Evolutionary conservation across 2,888 invertebrate species (phyloP).

Genomic region (Lysandra bellargus): DNA sequence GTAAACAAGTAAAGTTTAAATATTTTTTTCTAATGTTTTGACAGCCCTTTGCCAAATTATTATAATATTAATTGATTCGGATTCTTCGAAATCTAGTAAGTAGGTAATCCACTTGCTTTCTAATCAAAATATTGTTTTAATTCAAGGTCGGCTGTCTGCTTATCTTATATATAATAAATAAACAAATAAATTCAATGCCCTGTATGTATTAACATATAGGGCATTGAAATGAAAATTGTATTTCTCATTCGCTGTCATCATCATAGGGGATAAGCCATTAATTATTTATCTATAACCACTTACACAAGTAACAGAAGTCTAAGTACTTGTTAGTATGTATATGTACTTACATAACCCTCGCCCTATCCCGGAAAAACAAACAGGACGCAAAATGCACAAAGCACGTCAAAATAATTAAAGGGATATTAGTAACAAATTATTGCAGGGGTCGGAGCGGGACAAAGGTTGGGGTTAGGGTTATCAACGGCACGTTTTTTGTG

Average conservation of each 20-base stretch:
- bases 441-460: constrained; percentile 65
- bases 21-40: background rate
- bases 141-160: background rate
- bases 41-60: background rate
- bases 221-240: no score
- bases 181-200: no score
- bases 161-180: no score
- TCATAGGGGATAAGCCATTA: no score
- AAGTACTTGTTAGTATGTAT: background rate
- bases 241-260: no score
- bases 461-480: constrained; percentile 45
- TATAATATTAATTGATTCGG: no score
- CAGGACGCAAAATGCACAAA: constrained; percentile 35
- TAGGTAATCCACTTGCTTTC: no score
- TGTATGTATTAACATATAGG: no score
- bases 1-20: no score
- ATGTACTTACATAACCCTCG: background rate
- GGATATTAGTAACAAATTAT: constrained; percentile 76
- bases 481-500: background rate
- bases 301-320: background rate
- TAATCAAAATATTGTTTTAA: background rate
- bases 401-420: constrained; percentile 66
- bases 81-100: no score
- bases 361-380: constrained; percentile 17
- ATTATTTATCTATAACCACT: background rate